phyloP scores from a whole-genome alignment of 2,797 vertebrate genomes.

The Fundulus diaphanus region DNA sequence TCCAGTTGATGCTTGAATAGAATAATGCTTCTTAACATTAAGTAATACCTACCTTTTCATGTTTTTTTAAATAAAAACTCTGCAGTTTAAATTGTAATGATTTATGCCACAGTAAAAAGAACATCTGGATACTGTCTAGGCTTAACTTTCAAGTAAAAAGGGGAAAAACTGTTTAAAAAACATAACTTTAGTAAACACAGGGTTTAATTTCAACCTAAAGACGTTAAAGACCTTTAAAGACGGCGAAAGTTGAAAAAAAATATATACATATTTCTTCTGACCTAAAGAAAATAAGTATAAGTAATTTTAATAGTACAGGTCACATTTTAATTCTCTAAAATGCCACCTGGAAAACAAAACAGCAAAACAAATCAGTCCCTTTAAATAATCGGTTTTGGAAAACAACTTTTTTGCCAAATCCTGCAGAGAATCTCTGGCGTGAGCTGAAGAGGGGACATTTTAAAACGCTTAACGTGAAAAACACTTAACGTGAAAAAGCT shows the following conservation, averaged over 20 bases:
- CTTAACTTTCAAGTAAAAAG: too few relatives aligned
- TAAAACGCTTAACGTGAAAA: too few relatives aligned
- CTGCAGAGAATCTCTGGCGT: too few relatives aligned
- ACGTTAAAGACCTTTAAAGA: too few relatives aligned
- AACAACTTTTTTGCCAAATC: background rate
- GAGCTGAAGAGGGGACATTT: too few relatives aligned
- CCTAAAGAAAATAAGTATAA: background rate
- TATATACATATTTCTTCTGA: background rate
- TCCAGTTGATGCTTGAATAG: background rate
- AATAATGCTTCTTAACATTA: too few relatives aligned
- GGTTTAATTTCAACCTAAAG: too few relatives aligned
- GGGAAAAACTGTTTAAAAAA: too few relatives aligned
- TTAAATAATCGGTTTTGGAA: background rate
- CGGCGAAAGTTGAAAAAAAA: too few relatives aligned
- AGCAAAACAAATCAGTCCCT: background rate
- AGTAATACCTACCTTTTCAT: too few relatives aligned
- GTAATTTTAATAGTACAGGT: background rate
- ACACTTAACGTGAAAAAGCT: too few relatives aligned
- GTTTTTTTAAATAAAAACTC: background rate
- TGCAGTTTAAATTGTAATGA: background rate
- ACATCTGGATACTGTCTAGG: background rate
- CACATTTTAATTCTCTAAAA: background rate
- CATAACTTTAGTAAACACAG: too few relatives aligned
- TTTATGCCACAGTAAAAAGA: background rate
- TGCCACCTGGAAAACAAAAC: background rate